Percentiles rank a stretch among this genome's conserved stretches.
Conservation (phyloP, 2,797 vertebrate species). For the Pangasius sanitwongsei region DNA sequence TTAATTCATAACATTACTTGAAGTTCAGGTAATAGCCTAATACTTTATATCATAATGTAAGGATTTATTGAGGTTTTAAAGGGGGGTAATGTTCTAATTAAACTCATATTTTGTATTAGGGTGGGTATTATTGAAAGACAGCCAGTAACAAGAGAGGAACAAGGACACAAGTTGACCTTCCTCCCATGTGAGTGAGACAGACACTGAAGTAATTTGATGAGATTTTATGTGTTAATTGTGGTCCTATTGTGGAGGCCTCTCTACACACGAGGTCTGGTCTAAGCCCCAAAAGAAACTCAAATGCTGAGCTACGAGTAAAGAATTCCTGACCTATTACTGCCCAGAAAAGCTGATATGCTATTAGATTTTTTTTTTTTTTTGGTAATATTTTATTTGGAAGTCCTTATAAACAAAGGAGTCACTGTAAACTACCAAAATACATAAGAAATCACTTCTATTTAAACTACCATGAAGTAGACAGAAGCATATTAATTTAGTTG, state of each 20-base stretch:
- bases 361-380: neutral
- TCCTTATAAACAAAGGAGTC: neutral
- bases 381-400: neutral
- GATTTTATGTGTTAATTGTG: neutral
- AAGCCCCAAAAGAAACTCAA: neutral
- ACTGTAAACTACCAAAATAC: neutral
- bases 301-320: no score
- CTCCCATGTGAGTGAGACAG: neutral
- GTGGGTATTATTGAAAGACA: neutral
- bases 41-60: slow-evolving; percentile 14
- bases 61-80: slow-evolving; percentile 25
- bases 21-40: slow-evolving; percentile 13
- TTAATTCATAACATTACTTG: slow-evolving; percentile 18
- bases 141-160: slow-evolving; percentile 1
- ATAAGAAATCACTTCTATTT: neutral
- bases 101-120: slow-evolving; percentile 13
- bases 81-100: neutral
- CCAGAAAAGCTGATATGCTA: neutral
- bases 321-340: neutral
- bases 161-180: slow-evolving; percentile 25
- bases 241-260: neutral
- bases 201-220: neutral
- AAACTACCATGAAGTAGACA: neutral
- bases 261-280: neutral
- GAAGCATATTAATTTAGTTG: neutral